Evolutionary conservation across 2,797 vertebrate genomes (phyloP), one percentile per base, ranked within the genome.

Genomic region (Lophura swinhoii): DNA sequence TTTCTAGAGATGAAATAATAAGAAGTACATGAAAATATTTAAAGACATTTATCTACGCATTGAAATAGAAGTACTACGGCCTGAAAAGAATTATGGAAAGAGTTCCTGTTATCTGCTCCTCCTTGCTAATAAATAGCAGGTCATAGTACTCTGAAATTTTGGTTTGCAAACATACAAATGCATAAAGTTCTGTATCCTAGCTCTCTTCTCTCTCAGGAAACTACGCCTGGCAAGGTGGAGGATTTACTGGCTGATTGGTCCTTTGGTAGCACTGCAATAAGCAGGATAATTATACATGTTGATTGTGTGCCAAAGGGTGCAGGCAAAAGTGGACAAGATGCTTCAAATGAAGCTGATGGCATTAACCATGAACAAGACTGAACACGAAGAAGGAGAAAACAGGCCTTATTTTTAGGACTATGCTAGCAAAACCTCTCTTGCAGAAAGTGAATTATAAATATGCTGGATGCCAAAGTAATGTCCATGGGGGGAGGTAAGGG

Each of bases 371-470:
- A 92, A 80, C 53, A 87, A 87, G 90, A 28, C 44, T 89, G 80
- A 96, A 84, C 8, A 51, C 89, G 87, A 78, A 91, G 88, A 91
- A 90, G 74, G 79, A 95, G 71, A 69, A 96, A 96, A 89, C 10
- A 94, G 87, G 63, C 11, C 64, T 87, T 87, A 59, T 87, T 96
- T 97, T 91, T 91, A 95, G 97, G 94, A 86, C 92, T 96, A 85
- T 90, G 94, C 90, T 95, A 96, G 58, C 93, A 96, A 97, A 97
- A 91, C 85, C 95, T 90, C 91, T 94, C 94, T 92, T 96, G 78
- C 78, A 91, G 88, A 75, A 95, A 96, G 91, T 92, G 93, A 93
- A 95, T 91, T 85, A 97, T 97, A 97, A 97, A 97, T 97, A 95
- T 60, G 62, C 69, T 66, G 86, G 66, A 72, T 23, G 80, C 94